phyloP scores from a whole-genome alignment of 1,140 invertebrate species.

The Calephelis nemesis region DNA sequence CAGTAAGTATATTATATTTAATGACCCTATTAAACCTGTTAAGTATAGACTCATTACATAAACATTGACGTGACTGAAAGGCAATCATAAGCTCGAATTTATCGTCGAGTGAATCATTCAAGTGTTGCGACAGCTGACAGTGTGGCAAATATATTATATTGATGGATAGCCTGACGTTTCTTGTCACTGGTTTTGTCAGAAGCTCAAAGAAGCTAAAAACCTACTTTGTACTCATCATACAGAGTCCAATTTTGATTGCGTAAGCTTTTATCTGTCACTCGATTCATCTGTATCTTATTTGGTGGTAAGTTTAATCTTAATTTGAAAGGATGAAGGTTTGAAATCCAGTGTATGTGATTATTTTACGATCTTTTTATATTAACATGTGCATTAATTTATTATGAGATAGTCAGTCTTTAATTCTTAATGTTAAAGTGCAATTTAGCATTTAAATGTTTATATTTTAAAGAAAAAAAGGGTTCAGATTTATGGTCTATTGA shows the following conservation, averaged over 20 bases:
- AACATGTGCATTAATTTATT: too few species aligned
- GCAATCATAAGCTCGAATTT: slow-evolving; percentile 79
- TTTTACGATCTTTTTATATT: too few species aligned
- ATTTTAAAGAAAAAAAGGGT: too few species aligned
- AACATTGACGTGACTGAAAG: slow-evolving; percentile 75
- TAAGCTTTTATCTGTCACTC: background rate
- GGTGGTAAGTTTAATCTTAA: too few species aligned
- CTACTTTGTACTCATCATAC: slow-evolving; percentile 41
- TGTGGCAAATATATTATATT: slow-evolving; percentile 76
- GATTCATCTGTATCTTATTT: background rate
- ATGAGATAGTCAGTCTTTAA: too few species aligned
- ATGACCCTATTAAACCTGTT: slow-evolving; percentile 25
- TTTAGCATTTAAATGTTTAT: too few species aligned
- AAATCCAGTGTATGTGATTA: too few species aligned
- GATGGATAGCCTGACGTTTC: slow-evolving; percentile 76
- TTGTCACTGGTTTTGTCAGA: slow-evolving; percentile 53
- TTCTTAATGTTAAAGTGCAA: too few species aligned
- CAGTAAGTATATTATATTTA: background rate
- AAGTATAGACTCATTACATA: slow-evolving; percentile 66
- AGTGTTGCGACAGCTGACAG: slow-evolving; percentile 75
- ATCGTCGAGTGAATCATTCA: slow-evolving; percentile 78
- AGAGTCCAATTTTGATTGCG: slow-evolving; percentile 40
- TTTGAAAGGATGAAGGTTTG: too few species aligned
- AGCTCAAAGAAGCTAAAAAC: slow-evolving; percentile 36
- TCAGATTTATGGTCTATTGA: too few species aligned